Evolutionary conservation across 2,113 vertebrate species (phyloP).

Genomic region (Nicator chloris): DNA sequence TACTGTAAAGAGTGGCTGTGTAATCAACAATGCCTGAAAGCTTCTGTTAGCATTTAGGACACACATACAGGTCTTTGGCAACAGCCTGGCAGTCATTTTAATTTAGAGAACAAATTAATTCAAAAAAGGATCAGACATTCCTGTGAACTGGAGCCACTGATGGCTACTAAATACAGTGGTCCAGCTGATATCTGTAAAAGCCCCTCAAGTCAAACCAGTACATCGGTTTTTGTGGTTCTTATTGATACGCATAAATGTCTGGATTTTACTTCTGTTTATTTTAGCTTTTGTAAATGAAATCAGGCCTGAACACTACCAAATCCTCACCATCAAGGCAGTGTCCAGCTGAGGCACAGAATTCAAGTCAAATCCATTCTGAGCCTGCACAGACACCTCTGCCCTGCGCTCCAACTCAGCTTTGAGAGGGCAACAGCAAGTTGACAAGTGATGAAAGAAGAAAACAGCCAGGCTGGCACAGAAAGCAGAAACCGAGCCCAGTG

Average conservation of each 20-base stretch:
- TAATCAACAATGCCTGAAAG: neutral
- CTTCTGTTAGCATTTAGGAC: neutral
- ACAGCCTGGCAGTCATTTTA: neutral
- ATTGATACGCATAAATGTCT: neutral
- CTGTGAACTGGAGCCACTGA: neutral
- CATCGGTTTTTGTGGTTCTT: neutral
- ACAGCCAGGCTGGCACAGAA: neutral
- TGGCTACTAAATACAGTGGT: neutral
- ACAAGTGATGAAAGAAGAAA: neutral
- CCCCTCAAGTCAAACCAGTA: neutral
- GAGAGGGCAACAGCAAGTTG: neutral
- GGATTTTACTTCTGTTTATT: neutral
- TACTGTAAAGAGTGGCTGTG: neutral
- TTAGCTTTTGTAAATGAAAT: neutral
- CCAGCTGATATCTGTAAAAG: neutral
- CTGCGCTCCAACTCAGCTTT: fast-evolving
- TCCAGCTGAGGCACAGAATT: neutral
- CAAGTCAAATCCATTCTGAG: neutral
- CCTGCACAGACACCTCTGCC: neutral
- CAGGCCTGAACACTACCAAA: neutral
- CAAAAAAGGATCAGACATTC: neutral
- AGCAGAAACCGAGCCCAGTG: neutral
- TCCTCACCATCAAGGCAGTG: neutral
- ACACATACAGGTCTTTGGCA: neutral
- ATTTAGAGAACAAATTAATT: neutral